Evolutionary conservation across 2,888 invertebrate genomes (phyloP).

Genomic region (Imbricaverruca yamaguchii): DNA sequence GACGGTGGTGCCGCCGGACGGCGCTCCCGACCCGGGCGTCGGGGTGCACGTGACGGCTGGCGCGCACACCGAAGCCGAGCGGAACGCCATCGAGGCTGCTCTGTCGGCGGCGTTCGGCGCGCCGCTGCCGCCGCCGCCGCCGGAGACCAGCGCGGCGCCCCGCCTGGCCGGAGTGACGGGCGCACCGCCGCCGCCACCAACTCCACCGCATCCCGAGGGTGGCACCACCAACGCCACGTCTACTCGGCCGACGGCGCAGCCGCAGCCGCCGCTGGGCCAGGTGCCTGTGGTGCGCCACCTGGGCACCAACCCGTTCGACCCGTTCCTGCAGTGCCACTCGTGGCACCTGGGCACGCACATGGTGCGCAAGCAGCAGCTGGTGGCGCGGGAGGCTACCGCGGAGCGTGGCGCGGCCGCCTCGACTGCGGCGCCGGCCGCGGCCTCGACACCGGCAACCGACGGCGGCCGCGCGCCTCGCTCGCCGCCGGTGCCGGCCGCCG

Average conservation of each 20-base stretch:
- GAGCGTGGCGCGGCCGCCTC: not conserved
- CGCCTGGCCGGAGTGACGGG: not conserved
- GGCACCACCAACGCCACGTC: not conserved
- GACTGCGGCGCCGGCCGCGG: not conserved
- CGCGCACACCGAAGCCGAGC: constrained; percentile 7
- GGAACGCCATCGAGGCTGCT: not conserved
- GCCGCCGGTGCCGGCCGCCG: not conserved
- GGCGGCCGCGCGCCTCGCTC: no score
- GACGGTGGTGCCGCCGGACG: constrained; percentile 34
- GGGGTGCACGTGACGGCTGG: not conserved
- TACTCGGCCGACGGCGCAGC: not conserved
- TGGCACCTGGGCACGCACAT: constrained; percentile 50
- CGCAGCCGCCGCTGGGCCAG: constrained; percentile 24
- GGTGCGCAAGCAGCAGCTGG: not conserved
- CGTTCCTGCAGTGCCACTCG: constrained; percentile 62
- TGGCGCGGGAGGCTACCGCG: not conserved
- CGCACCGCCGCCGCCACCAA: not conserved
- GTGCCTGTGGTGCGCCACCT: constrained; percentile 16
- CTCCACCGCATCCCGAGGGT: not conserved
- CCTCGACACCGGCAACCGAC: not conserved
- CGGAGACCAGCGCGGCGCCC: not conserved
- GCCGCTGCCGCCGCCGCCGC: not conserved
- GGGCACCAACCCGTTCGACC: constrained; percentile 48
- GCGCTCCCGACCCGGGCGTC: not conserved
- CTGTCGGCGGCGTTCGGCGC: not conserved